A percentile compares a stretch with the other conserved stretches of the same genome.
phyloP scores from a whole-genome alignment of 2,113 vertebrate species.

The Ictidomys tridecemlineatus region DNA sequence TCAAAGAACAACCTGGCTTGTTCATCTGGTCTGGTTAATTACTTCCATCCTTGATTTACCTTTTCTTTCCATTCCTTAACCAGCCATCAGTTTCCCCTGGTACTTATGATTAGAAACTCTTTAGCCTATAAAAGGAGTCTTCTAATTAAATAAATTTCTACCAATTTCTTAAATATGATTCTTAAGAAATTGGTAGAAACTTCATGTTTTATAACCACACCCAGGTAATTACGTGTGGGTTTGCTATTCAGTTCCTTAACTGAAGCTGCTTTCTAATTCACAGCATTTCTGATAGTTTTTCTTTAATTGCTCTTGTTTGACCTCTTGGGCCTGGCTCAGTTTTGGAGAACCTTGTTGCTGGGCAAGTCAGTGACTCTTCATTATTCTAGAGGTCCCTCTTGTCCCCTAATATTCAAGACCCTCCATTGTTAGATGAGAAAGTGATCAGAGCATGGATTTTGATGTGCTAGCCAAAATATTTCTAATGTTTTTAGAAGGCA shows the following conservation, averaged over 20 bases:
- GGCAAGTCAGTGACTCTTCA: background rate
- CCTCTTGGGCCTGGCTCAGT: background rate
- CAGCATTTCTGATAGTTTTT: constrained; percentile 45
- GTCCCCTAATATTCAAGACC: background rate
- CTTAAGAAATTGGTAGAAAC: constrained; percentile 49
- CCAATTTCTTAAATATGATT: constrained; percentile 57
- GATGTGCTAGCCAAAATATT: background rate
- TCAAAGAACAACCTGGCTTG: background rate
- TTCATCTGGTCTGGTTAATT: constrained; percentile 60
- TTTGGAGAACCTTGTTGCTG: background rate
- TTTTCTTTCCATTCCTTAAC: constrained; percentile 7
- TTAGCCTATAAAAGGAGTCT: background rate
- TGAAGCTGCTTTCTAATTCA: constrained; percentile 47
- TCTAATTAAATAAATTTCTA: constrained; percentile 36
- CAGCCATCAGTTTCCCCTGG: background rate
- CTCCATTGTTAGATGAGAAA: background rate
- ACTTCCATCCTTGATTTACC: constrained; percentile 2
- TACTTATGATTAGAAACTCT: background rate
- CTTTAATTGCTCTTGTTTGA: constrained; percentile 25
- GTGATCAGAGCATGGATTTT: background rate
- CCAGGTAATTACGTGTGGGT: constrained; percentile 47
- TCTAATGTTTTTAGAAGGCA: constrained; percentile 24
- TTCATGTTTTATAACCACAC: constrained; percentile 54
- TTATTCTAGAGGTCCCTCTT: background rate
- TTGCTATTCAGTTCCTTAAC: constrained; percentile 42